A percentile compares a stretch with the other conserved stretches of the same genome.
Evolutionary conservation across 2,113 vertebrate genomes (phyloP).

Genomic region (Dendropsophus ebraccatus): DNA sequence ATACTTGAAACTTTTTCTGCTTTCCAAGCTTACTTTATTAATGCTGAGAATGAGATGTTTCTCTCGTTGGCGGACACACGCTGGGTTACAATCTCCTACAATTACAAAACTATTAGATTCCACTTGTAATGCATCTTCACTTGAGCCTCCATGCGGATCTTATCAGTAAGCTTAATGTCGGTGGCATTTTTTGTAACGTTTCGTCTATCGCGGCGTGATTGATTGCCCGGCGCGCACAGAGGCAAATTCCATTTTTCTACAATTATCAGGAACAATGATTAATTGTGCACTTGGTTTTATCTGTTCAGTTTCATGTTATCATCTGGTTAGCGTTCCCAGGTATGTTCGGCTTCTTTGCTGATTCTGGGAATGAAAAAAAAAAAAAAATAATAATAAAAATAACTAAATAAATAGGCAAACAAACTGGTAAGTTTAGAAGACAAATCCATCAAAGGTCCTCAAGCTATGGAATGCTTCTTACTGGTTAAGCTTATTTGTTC

Average conservation of each 20-base stretch:
- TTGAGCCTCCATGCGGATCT: slow-evolving; percentile 33
- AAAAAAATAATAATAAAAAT: background rate
- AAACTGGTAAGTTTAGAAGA: background rate
- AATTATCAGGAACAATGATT: slow-evolving; percentile 44
- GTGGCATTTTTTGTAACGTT: slow-evolving; percentile 16
- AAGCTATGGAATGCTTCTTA: too few species aligned
- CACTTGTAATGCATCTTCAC: slow-evolving; percentile 39
- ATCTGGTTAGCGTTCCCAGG: background rate
- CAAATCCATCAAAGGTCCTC: background rate
- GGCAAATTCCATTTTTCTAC: slow-evolving; percentile 34
- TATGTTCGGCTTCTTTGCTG: background rate
- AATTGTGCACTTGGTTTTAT: slow-evolving; percentile 46
- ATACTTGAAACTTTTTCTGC: slow-evolving; percentile 3
- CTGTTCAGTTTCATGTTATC: slow-evolving; percentile 12
- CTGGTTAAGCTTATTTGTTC: too few species aligned
- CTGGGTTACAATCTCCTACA: slow-evolving; percentile 49
- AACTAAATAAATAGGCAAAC: too few species aligned
- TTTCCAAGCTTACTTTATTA: slow-evolving; percentile 25
- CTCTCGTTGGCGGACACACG: slow-evolving; percentile 12
- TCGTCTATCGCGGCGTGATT: slow-evolving; percentile 47
- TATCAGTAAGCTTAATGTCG: slow-evolving; percentile 44
- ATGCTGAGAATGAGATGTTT: slow-evolving; percentile 39
- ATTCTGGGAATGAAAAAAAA: background rate
- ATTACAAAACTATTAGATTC: slow-evolving; percentile 46
- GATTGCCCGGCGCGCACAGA: slow-evolving; percentile 16